A percentile compares a stretch with the other conserved stretches of the same genome.
These are phyloP conservation scores for Climacteris rufus DNA, from an alignment of 2,113 vertebrate genomes.

Conservation along the genomic window DNA sequence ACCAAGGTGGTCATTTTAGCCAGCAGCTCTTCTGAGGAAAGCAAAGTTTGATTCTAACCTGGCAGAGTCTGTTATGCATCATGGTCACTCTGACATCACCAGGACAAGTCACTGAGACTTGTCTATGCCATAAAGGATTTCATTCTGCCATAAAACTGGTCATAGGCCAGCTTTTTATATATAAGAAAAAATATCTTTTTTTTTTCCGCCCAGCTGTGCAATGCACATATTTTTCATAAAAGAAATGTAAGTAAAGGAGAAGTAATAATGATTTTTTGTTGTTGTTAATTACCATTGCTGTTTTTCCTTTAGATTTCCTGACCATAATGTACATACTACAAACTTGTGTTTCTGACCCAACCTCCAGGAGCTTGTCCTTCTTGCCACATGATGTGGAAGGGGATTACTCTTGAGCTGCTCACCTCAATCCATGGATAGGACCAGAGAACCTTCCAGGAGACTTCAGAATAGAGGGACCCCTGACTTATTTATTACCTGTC, in stretches of 20 bases:
- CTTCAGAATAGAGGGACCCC: neutral
- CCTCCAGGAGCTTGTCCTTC: neutral
- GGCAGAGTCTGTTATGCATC: neutral
- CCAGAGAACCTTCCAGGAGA: neutral
- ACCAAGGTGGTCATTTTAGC: neutral
- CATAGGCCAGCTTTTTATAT: neutral
- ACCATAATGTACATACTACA: neutral
- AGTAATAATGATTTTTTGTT: neutral
- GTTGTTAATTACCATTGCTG: neutral
- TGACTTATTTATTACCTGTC: neutral
- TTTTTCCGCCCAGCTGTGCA: neutral
- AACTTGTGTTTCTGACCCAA: neutral
- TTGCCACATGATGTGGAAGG: neutral
- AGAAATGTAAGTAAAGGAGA: neutral
- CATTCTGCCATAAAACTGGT: neutral
- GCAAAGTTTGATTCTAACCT: neutral
- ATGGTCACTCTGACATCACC: neutral
- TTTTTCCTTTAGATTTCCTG: neutral
- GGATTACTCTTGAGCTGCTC: neutral
- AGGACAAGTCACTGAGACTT: neutral
- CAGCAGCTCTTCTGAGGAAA: neutral
- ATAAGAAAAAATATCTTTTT: neutral
- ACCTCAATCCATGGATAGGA: fast-evolving
- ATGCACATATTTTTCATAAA: neutral
- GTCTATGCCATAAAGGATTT: neutral